Evolutionary conservation across 2,113 vertebrate species (phyloP), one percentile per base, ranked within the genome.

Genomic region (Eurypyga helias): DNA sequence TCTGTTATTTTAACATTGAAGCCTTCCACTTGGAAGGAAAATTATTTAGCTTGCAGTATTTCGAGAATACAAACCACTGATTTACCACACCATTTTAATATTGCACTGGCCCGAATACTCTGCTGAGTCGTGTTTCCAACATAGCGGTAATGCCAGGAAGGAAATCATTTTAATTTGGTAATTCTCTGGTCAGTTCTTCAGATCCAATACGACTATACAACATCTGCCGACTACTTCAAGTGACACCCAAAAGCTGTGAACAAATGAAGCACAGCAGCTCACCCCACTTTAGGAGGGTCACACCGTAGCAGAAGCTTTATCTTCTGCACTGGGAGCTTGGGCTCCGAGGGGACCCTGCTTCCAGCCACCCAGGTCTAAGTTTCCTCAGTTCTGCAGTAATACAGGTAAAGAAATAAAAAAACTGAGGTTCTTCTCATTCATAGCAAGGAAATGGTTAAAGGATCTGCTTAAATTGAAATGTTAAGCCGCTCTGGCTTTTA

Each of bases 1-100:
- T 31, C 28, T 65, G 64, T 83, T 92, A 83, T 54, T 89, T 92
- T 83, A 90, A 87, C 58, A 91, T 36, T 58, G 48, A 87, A 89
- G 71, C 29, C 26, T 88, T 85, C 29, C 82, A 79, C 16, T 90
- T 73, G 58, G 62, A 69, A 90, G 60, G 38, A 85, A 88, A 95
- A 72, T 54, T 29, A 86, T 80, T 70, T 88, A 77, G 54, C 58
- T 89, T 73, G 36, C 71, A 54, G 62, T 61, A 88, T 21, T 73
- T 1, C 1, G 3, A 88, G 41, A 92, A 87, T 15, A 92, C 55
- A 94, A 89, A 89, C 34, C 64, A 62, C 41, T 75, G 55, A 81
- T 90, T 78, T 77, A 89, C 21, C 52, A 72, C 60, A 73, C 29
- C 21, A 51, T 54, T 93, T 93, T 80, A 92, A 78, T 66, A 72